Base-by-base conservation (phyloP, 1,140 invertebrate genomes). In the Lepidostoma basale region DNA sequence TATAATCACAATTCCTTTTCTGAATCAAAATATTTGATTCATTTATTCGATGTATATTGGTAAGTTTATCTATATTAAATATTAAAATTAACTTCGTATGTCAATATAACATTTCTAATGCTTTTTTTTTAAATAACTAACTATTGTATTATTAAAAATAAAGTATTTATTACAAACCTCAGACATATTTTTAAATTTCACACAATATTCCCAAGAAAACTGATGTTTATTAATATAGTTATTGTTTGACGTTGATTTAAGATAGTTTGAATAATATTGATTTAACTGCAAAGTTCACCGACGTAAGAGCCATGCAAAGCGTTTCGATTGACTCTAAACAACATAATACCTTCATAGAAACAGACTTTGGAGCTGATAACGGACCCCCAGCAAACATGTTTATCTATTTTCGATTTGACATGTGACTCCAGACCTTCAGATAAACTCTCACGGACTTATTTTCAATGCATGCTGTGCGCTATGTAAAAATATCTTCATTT, bases 341-440 rank as follows among this genome's bases (percentile, higher is more conserved):
- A 42, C 9, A 26, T 36, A 16, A 25, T 52, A 44, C 33, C 49
- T 26, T 52, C 25, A 64, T 39, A 63, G 49, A 26, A 63, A 33
- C 6, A 63, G 30, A 47, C 52, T 30, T 18, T 62, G 40, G n/a
- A 10, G 22, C 10, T 63, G 70, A 68, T 72, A 72, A 66, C n/a
- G 62, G 62, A 66, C 70, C 70, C 70, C 70, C 70, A 69, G 70
- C 70, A 73, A 73, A 69, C 58, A 69, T 63, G 18, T 69, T 68
- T 68, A 65, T 66, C 63, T 59, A 54, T 49, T 18, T 30, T 54
- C 47, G 9, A 63, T 62, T 26, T 60, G 62, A 72, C 62, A 64
- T 45, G 16, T 68, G 69, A 72, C 65, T 62, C 68, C 28, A 28
- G 70, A 72, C 62, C 70, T 68, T 54, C 36, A 54, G 67, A 68